Base-by-base conservation (phyloP, 2,888 invertebrate species). In the Seira sanloemensis region DNA sequence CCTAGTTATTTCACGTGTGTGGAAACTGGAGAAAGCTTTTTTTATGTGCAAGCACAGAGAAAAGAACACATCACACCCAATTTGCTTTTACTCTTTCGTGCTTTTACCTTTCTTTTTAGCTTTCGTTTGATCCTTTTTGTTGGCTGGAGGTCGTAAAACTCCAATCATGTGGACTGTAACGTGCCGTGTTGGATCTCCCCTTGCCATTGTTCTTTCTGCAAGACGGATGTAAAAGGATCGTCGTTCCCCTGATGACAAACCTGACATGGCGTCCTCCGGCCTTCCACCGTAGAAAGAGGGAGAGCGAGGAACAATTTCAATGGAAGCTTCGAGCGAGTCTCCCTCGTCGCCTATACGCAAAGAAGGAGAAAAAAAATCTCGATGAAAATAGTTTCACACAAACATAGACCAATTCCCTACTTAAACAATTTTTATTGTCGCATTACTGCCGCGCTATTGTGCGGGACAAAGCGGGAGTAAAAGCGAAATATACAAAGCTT, bases 121-220 rank as follows among this genome's bases (percentile, higher is more conserved):
- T 79, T 88, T 88, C 9, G 85, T 9, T 68, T 84, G 50, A 82
- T 89, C 89, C 78, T 87, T 88, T 75, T 88, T 89, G 78, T 87
- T 83, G 16, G 81, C 50, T 71, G 89, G 89, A 67, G 89, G 89
- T 79, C 89, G 82, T 86, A 94, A 91, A 86, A 93, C 92, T 2
- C 95, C 95, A 92, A 94, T 94, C 88, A 96, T 92, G 88, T 94
- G 93, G 72, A 95, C 94, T 71, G 93, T 92, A 90, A 95, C 95
- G 92, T 94, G 96, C 78, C 94, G 92, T 0, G 94, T 93, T 37
- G 94, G 93, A 88, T 96, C 95, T 23, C 94, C 94, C 65, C 95
- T 93, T 0, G 95, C 94, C 62, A 95, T 94, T 4, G 95, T 94
- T 89, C 95, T 93, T 82, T 92, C 92, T 0, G 91, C 90, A 88